Conservation (phyloP, 2,113 vertebrate genomes). For the Puntigrus tetrazona region DNA sequence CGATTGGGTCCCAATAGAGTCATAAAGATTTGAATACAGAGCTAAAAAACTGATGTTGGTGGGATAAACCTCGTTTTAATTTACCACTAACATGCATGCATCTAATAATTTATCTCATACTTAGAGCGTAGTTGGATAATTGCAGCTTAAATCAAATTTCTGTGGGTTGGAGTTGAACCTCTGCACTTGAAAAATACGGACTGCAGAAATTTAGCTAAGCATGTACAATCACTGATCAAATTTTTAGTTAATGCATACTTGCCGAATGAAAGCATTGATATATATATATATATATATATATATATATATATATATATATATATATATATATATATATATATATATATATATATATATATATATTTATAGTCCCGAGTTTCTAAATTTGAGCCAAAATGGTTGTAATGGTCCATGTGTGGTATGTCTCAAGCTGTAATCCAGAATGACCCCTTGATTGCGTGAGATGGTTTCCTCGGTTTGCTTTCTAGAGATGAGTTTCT, state of each 20-base stretch:
- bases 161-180: background rate
- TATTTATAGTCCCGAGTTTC: background rate
- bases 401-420: conserved; percentile 53
- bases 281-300: too few species aligned
- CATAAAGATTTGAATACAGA: background rate
- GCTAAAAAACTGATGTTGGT: conserved; percentile 11
- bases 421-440: conserved; percentile 60
- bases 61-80: conserved; percentile 20
- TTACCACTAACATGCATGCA: background rate
- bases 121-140: background rate
- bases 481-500: conserved; percentile 69
- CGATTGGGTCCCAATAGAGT: background rate
- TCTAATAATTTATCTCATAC: background rate
- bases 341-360: too few species aligned
- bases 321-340: too few species aligned
- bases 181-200: background rate
- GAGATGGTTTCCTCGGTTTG: conserved; percentile 73
- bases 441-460: conserved; percentile 69
- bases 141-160: background rate
- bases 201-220: background rate
- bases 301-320: too few species aligned
- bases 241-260: background rate
- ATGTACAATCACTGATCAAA: background rate
- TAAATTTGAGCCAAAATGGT: conserved; percentile 18
- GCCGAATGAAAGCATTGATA: background rate